Percentiles rank a stretch among this genome's conserved stretches.
Conservation (phyloP, 1,140 invertebrate genomes). For the Belonocnema kinseyi region DNA sequence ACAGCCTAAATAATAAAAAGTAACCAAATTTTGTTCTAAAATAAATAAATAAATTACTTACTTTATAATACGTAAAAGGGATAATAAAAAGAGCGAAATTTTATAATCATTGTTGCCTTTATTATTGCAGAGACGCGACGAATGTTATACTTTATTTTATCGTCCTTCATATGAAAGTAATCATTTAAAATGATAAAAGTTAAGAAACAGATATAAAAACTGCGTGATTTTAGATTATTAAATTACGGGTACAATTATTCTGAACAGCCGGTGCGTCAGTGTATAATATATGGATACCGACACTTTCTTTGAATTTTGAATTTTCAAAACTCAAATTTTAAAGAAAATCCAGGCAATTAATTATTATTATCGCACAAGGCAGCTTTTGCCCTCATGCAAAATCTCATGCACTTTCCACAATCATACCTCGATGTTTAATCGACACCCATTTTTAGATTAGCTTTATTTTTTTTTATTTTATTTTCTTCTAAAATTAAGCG, state of each 20-base stretch:
- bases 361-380: slow-evolving; percentile 6
- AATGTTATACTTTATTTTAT: slow-evolving; percentile 8
- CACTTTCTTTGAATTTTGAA: neutral
- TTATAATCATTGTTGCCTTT: slow-evolving; percentile 10
- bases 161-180: slow-evolving; percentile 15
- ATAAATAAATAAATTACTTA: neutral
- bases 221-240: neutral
- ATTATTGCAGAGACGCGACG: slow-evolving; percentile 12
- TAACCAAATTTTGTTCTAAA: neutral
- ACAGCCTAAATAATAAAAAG: neutral
- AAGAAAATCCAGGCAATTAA: neutral
- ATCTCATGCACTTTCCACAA: neutral
- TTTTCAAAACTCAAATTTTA: slow-evolving; percentile 5
- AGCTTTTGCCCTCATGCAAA: neutral
- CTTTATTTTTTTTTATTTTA: neutral
- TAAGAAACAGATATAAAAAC: slow-evolving; percentile 20
- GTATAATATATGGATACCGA: neutral
- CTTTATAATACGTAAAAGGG: neutral
- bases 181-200: slow-evolving; percentile 19
- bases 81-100: neutral
- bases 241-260: slow-evolving; percentile 4
- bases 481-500: neutral
- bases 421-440: slow-evolving; percentile 12
- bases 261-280: neutral
- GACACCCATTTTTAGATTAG: neutral